A percentile compares a stretch with the other conserved stretches of the same genome.
These are phyloP conservation scores for Globodera rostochiensis DNA, from an alignment of 1,140 invertebrate species.

Conservation along the genomic window DNA sequence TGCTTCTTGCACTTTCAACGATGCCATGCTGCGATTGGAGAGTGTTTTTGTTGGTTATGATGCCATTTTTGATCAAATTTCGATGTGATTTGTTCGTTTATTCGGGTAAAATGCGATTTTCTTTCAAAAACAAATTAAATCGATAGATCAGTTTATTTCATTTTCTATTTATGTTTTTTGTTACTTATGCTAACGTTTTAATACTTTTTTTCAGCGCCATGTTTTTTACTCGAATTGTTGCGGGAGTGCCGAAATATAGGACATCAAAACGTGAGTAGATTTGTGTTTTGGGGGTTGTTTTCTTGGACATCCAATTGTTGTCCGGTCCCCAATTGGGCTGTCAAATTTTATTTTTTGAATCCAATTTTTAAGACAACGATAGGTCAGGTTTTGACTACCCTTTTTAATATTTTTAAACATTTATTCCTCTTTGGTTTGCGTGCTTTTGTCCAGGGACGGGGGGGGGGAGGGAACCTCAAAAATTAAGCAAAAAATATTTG, in stretches of 20 bases:
- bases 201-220: background rate
- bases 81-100: background rate
- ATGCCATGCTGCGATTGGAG: background rate
- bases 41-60: background rate
- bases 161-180: background rate
- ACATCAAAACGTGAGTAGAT: background rate
- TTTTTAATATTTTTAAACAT: too few relatives aligned
- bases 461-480: too few relatives aligned
- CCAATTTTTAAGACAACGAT: background rate
- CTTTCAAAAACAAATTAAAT: background rate
- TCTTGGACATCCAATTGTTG: too few relatives aligned
- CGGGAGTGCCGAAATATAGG: constrained; percentile 1
- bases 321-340: too few relatives aligned
- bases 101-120: background rate
- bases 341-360: too few relatives aligned
- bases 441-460: too few relatives aligned
- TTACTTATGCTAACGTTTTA: background rate
- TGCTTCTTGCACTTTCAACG: background rate
- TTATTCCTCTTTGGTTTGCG: too few relatives aligned
- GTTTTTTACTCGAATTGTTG: constrained; percentile 1
- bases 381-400: too few relatives aligned
- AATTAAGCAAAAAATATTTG: too few relatives aligned
- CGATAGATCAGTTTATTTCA: background rate
- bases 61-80: too few relatives aligned
- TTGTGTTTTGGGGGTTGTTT: too few relatives aligned